These are phyloP conservation scores for Cebus imitator DNA, from an alignment of 2,113 vertebrate genomes.

Conservation along the genomic window DNA sequence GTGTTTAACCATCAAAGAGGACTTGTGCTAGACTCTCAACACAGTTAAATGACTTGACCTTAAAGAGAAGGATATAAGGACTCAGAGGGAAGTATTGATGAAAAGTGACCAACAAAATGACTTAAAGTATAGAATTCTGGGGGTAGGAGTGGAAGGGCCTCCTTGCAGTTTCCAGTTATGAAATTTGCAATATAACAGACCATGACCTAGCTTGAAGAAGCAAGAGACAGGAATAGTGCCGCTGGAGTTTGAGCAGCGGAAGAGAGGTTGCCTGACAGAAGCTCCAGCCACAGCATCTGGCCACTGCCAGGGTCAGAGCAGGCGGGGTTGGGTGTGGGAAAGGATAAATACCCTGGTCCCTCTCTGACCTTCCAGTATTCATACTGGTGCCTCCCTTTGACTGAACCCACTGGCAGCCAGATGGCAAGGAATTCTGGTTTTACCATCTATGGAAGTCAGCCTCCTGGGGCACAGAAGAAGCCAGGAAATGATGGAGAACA, in stretches of 20 bases:
- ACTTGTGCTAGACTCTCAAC: neutral
- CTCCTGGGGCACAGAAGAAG: neutral
- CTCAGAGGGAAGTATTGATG: neutral
- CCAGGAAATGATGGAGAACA: neutral
- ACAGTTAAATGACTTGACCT: neutral
- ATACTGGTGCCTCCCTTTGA: neutral
- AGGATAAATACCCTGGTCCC: neutral
- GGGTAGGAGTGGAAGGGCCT: neutral
- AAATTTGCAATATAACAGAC: neutral
- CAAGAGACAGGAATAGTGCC: neutral
- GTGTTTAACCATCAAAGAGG: neutral
- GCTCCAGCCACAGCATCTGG: rapidly evolving
- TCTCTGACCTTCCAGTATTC: neutral
- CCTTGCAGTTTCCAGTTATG: neutral
- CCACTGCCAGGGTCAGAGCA: neutral
- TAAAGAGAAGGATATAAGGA: neutral
- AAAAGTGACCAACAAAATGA: neutral
- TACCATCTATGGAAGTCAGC: neutral
- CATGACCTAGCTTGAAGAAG: neutral
- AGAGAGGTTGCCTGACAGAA: rapidly evolving
- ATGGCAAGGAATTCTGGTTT: neutral
- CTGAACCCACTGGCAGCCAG: neutral
- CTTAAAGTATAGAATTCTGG: neutral
- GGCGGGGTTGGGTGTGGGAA: neutral
- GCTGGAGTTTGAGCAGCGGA: neutral